Percentiles rank a stretch among this genome's conserved stretches.
phyloP scores from a whole-genome alignment of 2,888 invertebrate genomes.

The Drosophila macrospina region DNA sequence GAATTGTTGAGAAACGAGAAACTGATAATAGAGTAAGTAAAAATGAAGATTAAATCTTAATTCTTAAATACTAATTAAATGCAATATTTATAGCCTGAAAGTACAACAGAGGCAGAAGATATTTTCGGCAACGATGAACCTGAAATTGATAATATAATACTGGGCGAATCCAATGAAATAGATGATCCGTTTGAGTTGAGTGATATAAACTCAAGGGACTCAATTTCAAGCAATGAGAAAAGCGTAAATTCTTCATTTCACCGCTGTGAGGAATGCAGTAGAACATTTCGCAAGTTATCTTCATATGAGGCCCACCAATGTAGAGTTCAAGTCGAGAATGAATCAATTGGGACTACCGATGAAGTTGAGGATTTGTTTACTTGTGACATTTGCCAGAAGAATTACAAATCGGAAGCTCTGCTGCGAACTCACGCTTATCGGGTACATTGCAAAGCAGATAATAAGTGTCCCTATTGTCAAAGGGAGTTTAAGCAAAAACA shows the following conservation, averaged over 20 bases:
- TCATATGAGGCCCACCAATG: conserved; percentile 29
- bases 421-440: conserved; percentile 28
- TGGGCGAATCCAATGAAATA: not conserved
- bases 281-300: conserved; percentile 26
- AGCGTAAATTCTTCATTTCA: not conserved
- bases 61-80: not conserved
- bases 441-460: conserved; percentile 29
- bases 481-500: conserved; percentile 47
- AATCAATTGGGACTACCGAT: not conserved
- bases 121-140: not conserved
- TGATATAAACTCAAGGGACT: not conserved
- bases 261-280: conserved; percentile 22
- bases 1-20: not conserved
- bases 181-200: conserved; percentile 15
- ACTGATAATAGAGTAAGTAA: conserved; percentile 12
- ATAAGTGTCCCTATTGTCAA: conserved; percentile 48
- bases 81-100: not conserved
- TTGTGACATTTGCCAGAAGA: conserved; percentile 31
- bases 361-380: not conserved
- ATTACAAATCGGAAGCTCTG: conserved; percentile 25
- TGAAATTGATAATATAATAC: conserved; percentile 8
- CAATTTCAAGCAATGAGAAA: not conserved
- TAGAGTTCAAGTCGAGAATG: not conserved
- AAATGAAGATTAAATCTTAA: not conserved
- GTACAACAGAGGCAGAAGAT: not conserved